Base-by-base conservation (phyloP, 2,113 vertebrate genomes). In the Poeciliopsis prolifica region DNA sequence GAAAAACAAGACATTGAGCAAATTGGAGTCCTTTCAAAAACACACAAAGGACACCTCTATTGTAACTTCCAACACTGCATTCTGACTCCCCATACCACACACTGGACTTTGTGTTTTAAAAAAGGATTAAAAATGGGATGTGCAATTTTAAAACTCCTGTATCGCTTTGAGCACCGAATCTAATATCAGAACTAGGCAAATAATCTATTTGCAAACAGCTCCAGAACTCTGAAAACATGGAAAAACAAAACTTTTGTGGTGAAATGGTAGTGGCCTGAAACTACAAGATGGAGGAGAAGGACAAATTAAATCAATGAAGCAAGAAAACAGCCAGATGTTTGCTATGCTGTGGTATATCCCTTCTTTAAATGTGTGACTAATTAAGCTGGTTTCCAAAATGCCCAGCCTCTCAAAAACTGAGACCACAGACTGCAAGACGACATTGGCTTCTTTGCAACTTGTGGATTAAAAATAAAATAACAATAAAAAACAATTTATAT, bases 1-100 rank as follows among this genome's bases (percentile, higher is more conserved):
- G 63, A 9, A 80, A 62, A 81, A 74, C 60, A 72, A 86, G 65
- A 74, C 33, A 87, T 79, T 24, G 54, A 87, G 89, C 80, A 78
- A 86, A 86, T 73, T 75, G 60, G 60, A 78, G 62, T 14, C 42
- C 75, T 69, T 75, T 54, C 37, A 83, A 80, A 77, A 48, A 68
- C 30, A 68, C 77, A 86, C 75, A 85, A 68, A 73, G 35, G 67
- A 85, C 80, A 68, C 72, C 60, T 78, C 9, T 63, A 67, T 15
- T 75, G 61, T 11, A 75, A 67, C 35, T n/a, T 65, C 73, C 61
- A 75, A 87, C 44, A 44, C 33, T 13, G 12, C 28, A 51, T 61
- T 83, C 33, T 68, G 70, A 13, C 66, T 73, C 65, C 24, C 74
- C 19, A 63, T 29, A 8, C 64, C 48, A 67, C 44, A 68, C 29